Evolutionary conservation across 2,797 vertebrate species (phyloP).

Genomic region (Ficedula albicollis): DNA sequence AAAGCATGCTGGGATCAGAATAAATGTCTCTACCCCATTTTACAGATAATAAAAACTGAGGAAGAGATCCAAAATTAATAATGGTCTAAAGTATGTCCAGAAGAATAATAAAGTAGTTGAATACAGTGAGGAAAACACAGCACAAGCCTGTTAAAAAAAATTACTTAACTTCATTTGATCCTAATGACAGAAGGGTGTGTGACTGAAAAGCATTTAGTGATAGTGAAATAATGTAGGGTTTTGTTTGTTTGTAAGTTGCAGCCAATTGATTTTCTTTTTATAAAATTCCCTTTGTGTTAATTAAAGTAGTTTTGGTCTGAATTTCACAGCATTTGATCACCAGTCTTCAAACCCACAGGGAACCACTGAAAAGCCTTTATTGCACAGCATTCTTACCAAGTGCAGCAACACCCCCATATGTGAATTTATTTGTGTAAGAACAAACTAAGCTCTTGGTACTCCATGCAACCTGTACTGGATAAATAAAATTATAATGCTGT

Average conservation of each 20-base stretch:
- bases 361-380: not conserved
- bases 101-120: not conserved
- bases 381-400: not conserved
- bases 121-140: not conserved
- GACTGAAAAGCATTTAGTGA: not conserved
- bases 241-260: not conserved
- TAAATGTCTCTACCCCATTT: not conserved
- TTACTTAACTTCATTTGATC: not conserved
- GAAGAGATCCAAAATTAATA: not conserved
- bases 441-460: not conserved
- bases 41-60: not conserved
- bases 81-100: not conserved
- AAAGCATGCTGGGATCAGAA: not conserved
- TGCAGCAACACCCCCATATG: not conserved
- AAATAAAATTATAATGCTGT: not conserved
- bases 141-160: not conserved
- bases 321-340: not conserved
- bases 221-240: not conserved
- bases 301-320: not conserved
- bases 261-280: not conserved
- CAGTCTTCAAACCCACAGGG: not conserved
- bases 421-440: not conserved
- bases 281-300: not conserved
- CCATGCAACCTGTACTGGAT: not conserved
- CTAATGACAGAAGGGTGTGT: not conserved